A percentile compares a stretch with the other conserved stretches of the same genome.
Evolutionary conservation across 2,797 vertebrate species (phyloP).

Genomic region (Pelobates cultripes): DNA sequence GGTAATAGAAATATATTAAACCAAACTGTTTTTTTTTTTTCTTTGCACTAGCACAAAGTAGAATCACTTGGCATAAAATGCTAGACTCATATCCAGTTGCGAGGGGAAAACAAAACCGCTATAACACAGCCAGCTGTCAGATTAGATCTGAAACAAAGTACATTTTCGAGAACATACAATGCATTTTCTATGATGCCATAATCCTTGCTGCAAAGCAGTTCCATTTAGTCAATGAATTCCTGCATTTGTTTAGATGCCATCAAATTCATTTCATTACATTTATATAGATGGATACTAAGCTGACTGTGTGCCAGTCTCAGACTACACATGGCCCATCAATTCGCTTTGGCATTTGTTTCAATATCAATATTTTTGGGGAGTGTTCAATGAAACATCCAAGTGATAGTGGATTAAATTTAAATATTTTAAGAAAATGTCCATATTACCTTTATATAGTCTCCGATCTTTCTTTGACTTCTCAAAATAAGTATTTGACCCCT

Average conservation of each 20-base stretch:
- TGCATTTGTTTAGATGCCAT: constrained; percentile 12
- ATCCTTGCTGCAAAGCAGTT: not conserved
- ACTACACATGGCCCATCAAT: too few relatives aligned
- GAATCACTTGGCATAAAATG: constrained; percentile 5
- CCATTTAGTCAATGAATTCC: not conserved
- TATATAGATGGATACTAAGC: not conserved
- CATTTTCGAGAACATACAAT: not conserved
- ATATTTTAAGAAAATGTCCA: too few relatives aligned
- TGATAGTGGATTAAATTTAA: too few relatives aligned
- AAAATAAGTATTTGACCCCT: too few relatives aligned
- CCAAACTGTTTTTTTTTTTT: not conserved
- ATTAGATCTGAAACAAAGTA: constrained; percentile 9
- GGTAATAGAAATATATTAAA: constrained; percentile 9
- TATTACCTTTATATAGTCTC: too few relatives aligned
- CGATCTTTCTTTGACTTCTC: too few relatives aligned
- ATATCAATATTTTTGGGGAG: too few relatives aligned
- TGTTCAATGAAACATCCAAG: too few relatives aligned
- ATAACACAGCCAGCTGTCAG: constrained; percentile 21
- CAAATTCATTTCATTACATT: not conserved
- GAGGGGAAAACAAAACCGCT: constrained; percentile 12
- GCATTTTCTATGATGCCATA: constrained; percentile 18
- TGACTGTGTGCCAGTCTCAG: too few relatives aligned
- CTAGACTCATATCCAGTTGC: constrained; percentile 1
- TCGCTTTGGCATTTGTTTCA: too few relatives aligned
- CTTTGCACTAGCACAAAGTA: not conserved